Base-by-base conservation (phyloP, 2,797 vertebrate species). In the Myripristis murdjan region DNA sequence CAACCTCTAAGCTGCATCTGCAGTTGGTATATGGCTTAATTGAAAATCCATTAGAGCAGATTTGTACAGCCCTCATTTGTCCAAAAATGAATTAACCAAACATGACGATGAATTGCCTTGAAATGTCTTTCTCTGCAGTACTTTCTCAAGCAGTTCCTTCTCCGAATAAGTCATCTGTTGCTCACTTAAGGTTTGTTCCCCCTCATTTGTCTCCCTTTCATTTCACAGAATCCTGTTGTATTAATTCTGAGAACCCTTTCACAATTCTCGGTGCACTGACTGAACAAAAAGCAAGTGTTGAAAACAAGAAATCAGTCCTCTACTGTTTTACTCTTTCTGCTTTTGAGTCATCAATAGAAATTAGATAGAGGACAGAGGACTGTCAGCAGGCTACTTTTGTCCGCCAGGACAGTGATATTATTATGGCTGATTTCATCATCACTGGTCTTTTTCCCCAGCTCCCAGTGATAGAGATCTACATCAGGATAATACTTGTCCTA, bases 251-350 rank as follows among this genome's bases (percentile, higher is more conserved):
- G 71, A 82, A 55, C 68, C 39, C 26, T n/a, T n/a, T n/a, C n/a
- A n/a, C n/a, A 23, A 72, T 81, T 80, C 5, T 23, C 49, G 9
- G 58, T 23, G 58, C 47, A 16, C 77, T 67, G 64, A 74, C 75
- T 67, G 64, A 85, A 77, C 48, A 63, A 60, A 67, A 78, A 75
- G 64, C 37, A 57, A 69, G 46, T 11, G 24, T 33, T 31, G 20
- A 23, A 76, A 65, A 70, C 41, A 74, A 77, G 53, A 73, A 85
- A 86, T 79, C 77, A 81, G 70, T 35, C 22, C n/a, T 76, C 62
- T 35, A 69, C 87, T 86, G 68, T 90, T 58, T 54, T 11, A 22
- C 18, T 59, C 47, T 81, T 72, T 61, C 52, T 43, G 63, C 8
- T 66, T 62, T 78, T 18, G 23, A 82, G 47, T 77, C 74, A 82